Conservation (phyloP, 2,113 vertebrate genomes). For the Zosterops borbonicus region DNA sequence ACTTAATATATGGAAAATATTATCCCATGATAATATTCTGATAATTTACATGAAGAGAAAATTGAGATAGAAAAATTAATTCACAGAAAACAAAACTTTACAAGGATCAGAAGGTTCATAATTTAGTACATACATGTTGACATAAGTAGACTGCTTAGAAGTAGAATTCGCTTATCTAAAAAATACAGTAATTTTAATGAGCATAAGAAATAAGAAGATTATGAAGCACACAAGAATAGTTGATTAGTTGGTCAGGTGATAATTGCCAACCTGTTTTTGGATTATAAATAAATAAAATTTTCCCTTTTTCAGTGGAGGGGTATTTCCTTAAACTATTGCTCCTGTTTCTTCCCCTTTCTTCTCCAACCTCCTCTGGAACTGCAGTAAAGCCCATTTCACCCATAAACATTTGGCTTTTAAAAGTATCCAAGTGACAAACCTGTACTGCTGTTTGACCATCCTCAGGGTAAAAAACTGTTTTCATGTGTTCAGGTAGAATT, state of each 20-base stretch:
- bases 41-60: background rate
- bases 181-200: background rate
- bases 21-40: background rate
- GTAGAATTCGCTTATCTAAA: background rate
- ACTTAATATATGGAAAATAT: background rate
- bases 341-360: background rate
- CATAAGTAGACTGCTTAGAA: background rate
- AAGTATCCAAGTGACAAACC: background rate
- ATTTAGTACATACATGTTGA: background rate
- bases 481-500: background rate
- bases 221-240: background rate
- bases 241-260: background rate
- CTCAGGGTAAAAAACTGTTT: background rate
- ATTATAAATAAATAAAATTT: background rate
- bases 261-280: background rate
- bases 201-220: background rate
- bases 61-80: background rate
- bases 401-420: background rate
- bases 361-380: background rate
- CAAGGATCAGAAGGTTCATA: background rate
- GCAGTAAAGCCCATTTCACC: background rate
- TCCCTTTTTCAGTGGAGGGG: fast-evolving
- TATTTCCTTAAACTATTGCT: background rate
- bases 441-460: background rate
- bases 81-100: background rate